Evolutionary conservation across 2,888 invertebrate species (phyloP), one percentile per base, ranked within the genome.

Genomic region (Nomada fabriciana): DNA sequence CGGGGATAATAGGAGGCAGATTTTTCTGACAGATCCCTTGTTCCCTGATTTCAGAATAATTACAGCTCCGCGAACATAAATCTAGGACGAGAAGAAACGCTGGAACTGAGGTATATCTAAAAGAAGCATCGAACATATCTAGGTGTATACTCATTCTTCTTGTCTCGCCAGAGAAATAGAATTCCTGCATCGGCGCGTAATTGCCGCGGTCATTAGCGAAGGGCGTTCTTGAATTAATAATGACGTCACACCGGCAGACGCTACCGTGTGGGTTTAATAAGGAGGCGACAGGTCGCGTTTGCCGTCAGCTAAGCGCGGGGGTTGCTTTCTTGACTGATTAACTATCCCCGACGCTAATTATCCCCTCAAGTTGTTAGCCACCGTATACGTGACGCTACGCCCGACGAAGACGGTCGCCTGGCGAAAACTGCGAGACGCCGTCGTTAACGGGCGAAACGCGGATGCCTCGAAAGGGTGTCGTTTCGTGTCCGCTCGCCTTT

Each of bases 261-360:
- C 63, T 79, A 78, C 75, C 73, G 88, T 84, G 83, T 86, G 74
- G 65, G 86, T 91, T 88, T 91, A 91, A 93, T 91, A 91, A 92
- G 93, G 92, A 92, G 90, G 86, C 84, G 91, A 91, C 90, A 91
- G 89, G 87, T 88, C 88, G 89, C 83, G 87, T 89, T 89, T 85
- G 84, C 86, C 86, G 87, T 83, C 77, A 79, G 80, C 77, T 85
- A 82, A 61, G 87, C 84, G 87, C 88, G 89, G 88, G 90, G 91
- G 89, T 90, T 85, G 89, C 67, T 82, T 89, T 83, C 89, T 88
- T 91, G 92, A 92, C 90, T 92, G 91, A 93, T 92, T 91, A 90
- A 92, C 87, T 89, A 90, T 93, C 90, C 88, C 86, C 85, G 88
- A 89, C 90, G 90, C 89, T 93, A 93, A 93, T 93, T 92, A 93